Evolutionary conservation across 2,797 vertebrate genomes (phyloP), one percentile per base, ranked within the genome.

Genomic region (Acanthurus leucopareius): DNA sequence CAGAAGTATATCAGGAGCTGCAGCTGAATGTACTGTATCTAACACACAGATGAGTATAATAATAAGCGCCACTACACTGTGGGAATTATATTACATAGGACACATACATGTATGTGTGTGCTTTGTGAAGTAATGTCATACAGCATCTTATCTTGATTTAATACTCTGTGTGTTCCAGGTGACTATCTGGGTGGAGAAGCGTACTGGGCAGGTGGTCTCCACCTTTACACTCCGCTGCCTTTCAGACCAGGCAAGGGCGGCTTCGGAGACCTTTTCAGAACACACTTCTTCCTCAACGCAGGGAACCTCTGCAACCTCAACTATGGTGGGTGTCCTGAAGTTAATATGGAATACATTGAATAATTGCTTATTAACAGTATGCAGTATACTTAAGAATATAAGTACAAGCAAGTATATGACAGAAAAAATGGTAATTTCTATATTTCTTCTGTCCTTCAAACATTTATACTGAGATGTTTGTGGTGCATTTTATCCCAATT

Each of bases 261-360:
- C 35, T 99, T 99, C 5, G 98, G 97, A 53, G 98, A 99, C 72
- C 97, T 99, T 38, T 99, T 99, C 90, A 93, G 97, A 54, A 99
- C 96, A 1, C 98, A 99, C 85, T 98, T 99, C 85, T 99, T 99
- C 80, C 97, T 99, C 72, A 99, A 99, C 1, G 98, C 98, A 0
- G 98, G 98, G 44, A 99, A 99, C 84, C 96, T 99, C 75, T 99
- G 98, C 91, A 98, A 97, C 90, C 96, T 99, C 79, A 96, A 98
- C 91, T 99, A 99, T 0, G 97, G 98, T 99, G 82, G 88, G 92
- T 60, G 17, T 45, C 62, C 45, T 52, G 10, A 60, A 38, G 14
- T 15, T 4, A 1, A 11, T 5, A 28, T 38, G 4, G 0, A 10
- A 75, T 38, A 7, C 40, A 38, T 16, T 19, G 19, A 22, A 16